phyloP scores from a whole-genome alignment of 2,113 vertebrate species.

The Catharus minimus region DNA sequence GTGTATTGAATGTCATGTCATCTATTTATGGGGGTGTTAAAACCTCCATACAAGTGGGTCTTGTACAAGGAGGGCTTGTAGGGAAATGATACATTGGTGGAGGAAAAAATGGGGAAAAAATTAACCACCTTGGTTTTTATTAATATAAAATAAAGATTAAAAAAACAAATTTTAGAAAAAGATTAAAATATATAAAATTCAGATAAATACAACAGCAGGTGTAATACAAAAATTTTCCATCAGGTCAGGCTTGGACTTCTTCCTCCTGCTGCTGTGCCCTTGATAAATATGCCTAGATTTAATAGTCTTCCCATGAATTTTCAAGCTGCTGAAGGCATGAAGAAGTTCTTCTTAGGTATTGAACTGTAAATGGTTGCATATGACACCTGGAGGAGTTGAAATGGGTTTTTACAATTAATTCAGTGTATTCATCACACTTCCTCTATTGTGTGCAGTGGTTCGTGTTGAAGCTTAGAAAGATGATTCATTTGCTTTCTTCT shows the following conservation, averaged over 20 bases:
- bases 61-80: background rate
- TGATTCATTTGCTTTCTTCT: conserved; percentile 22
- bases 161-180: no score
- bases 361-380: conserved; percentile 36
- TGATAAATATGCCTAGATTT: conserved; percentile 31
- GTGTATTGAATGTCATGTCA: background rate
- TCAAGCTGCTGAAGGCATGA: background rate
- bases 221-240: background rate
- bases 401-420: conserved; percentile 18
- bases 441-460: background rate
- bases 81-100: background rate
- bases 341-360: conserved; percentile 9
- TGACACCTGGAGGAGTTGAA: conserved; percentile 23
- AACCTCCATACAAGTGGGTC: background rate
- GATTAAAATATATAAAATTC: background rate
- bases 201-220: background rate
- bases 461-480: background rate
- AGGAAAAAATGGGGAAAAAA: background rate
- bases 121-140: background rate
- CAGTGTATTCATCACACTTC: background rate
- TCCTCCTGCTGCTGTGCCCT: background rate
- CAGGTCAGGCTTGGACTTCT: background rate
- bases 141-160: background rate
- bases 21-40: background rate
- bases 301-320: conserved; percentile 6